Evolutionary conservation across 1,140 invertebrate species (phyloP), one percentile per base, ranked within the genome.

Genomic region (roundworm (Caenorhabditis elegans)): DNA sequence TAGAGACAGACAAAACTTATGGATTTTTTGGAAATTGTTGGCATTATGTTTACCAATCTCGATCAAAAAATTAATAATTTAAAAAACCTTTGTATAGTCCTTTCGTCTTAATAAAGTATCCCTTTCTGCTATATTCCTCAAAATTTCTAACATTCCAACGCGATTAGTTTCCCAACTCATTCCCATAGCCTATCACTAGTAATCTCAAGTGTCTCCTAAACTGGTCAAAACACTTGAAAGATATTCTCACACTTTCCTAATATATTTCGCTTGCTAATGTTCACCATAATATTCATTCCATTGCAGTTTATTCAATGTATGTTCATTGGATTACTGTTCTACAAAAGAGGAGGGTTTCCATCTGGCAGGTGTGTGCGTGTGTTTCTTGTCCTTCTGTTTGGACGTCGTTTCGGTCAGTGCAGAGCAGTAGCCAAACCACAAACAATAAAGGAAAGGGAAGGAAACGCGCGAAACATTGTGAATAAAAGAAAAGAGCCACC

Each of bases 361-460:
- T 17, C 17, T 70, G 31, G 60, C 60, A 36, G 34, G 60, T 60
- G 53, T 34, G 60, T 70, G 60, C n/a, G 60, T 34, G 60, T 70
- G 60, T 28, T 60, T 60, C 53, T 22, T 70, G 4, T 34, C 28
- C n/a, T 34, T n/a, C 60, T 70, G 60, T 70, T 70, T 39, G 60
- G 34, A 10, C 60, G 60, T 60, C 60, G 60, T 70, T 70, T 70
- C 60, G 60, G 60, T 70, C 60, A 70, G 34, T 70, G 60, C 10
- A 70, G n/a, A n/a, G 60, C 60, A 39, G 60, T 39, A 70, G 60
- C 60, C 60, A 70, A 70, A 70, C 34, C 60, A 70, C 60, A 70
- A 70, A 70, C 60, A 70, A 70, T 70, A 34, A 39, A 39, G 36
- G 26, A 34, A 39, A 31, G 60, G 60, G 53, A 60, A 60, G 53